These are phyloP conservation scores for Xiphophorus maculatus DNA, from an alignment of 2,113 vertebrate genomes.

Conservation along the genomic window DNA sequence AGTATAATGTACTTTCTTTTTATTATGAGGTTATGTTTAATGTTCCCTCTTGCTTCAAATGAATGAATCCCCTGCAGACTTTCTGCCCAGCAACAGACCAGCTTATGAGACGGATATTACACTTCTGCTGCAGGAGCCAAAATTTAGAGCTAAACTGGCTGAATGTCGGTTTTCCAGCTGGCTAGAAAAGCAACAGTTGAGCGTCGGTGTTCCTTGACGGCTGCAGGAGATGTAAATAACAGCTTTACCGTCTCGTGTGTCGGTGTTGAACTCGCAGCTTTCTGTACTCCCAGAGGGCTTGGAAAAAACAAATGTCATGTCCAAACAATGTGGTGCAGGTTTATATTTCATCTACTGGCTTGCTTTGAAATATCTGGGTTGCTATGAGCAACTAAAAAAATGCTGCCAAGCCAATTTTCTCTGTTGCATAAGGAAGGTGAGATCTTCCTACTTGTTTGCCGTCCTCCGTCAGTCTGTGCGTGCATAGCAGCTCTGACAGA, in stretches of 20 bases:
- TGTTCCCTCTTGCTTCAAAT: not conserved
- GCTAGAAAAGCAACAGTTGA: not conserved
- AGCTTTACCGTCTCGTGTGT: not conserved
- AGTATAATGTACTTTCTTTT: not conserved
- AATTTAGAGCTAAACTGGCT: not conserved
- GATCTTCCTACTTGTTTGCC: conserved; percentile 23
- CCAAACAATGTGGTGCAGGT: not conserved
- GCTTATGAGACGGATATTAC: not conserved
- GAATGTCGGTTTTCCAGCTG: not conserved
- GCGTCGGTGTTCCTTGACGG: not conserved
- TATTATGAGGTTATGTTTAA: not conserved
- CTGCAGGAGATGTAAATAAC: not conserved
- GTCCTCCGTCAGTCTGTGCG: conserved; percentile 24
- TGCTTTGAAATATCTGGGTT: not conserved
- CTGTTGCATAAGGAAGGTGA: conserved; percentile 10
- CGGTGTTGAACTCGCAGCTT: not conserved
- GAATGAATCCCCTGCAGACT: not conserved
- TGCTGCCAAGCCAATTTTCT: not conserved
- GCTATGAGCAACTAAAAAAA: not conserved
- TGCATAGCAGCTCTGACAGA: conserved; percentile 26
- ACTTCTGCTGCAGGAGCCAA: not conserved
- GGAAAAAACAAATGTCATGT: not conserved
- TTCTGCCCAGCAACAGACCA: not conserved
- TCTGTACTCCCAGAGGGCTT: not conserved
- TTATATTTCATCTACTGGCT: not conserved